A percentile compares a stretch with the other conserved stretches of the same genome.
Evolutionary conservation across 1,140 invertebrate species (phyloP).

Genomic region (Polyergus mexicanus): DNA sequence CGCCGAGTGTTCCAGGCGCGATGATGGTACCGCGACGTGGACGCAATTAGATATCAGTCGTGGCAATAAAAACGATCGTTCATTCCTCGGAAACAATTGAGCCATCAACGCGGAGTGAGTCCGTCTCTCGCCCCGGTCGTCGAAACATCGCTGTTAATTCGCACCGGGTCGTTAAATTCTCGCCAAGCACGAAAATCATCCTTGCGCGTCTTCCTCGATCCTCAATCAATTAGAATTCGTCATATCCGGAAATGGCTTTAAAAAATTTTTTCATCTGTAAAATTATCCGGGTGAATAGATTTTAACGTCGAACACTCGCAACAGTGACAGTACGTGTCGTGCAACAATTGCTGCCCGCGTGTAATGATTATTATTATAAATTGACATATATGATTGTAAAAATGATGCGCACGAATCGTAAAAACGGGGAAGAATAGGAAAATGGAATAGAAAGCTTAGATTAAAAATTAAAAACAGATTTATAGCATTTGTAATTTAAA

Average conservation of each 20-base stretch:
- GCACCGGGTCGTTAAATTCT: slow-evolving; percentile 35
- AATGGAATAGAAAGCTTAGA: no score
- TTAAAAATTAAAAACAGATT: background rate
- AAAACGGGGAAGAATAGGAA: background rate
- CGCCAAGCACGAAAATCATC: slow-evolving; percentile 18
- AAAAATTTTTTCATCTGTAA: background rate
- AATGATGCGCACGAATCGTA: background rate
- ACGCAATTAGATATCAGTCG: slow-evolving; percentile 62
- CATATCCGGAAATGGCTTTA: background rate
- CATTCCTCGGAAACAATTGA: slow-evolving; percentile 66
- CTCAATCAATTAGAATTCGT: background rate
- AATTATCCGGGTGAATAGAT: background rate
- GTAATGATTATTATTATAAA: background rate
- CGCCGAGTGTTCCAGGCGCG: slow-evolving; percentile 20
- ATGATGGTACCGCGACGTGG: slow-evolving; percentile 42
- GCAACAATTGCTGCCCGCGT: background rate
- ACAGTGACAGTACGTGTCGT: background rate
- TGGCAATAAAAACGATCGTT: slow-evolving; percentile 67
- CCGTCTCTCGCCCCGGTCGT: slow-evolving; percentile 23
- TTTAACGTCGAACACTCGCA: no score
- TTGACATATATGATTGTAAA: background rate
- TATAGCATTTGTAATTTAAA: background rate
- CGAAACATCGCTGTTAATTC: slow-evolving; percentile 39
- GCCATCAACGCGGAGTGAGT: slow-evolving; percentile 45
- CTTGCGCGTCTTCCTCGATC: background rate